Evolutionary conservation across 2,113 vertebrate genomes (phyloP).

Genomic region (Carollia perspicillata): DNA sequence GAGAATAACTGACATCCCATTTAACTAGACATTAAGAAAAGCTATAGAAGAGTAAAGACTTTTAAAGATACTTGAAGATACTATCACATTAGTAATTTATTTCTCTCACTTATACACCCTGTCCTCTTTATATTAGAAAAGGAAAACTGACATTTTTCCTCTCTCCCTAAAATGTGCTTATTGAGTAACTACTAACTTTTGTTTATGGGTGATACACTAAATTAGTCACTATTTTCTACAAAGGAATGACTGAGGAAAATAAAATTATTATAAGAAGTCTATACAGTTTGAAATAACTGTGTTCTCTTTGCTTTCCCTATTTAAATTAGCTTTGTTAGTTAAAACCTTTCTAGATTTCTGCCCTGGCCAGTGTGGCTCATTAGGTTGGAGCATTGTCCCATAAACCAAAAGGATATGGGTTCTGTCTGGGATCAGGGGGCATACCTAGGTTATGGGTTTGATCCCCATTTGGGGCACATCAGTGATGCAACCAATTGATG

Average conservation of each 20-base stretch:
- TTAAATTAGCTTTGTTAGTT: conserved; percentile 5
- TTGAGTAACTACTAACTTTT: conserved; percentile 15
- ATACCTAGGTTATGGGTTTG: too few relatives aligned
- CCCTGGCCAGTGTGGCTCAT: too few relatives aligned
- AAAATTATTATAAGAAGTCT: neutral
- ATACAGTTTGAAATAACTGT: conserved; percentile 7
- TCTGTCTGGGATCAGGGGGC: too few relatives aligned
- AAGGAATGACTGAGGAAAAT: neutral
- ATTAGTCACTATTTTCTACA: neutral
- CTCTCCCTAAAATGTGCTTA: neutral
- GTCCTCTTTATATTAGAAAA: neutral
- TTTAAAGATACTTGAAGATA: neutral
- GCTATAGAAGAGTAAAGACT: neutral
- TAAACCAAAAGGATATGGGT: too few relatives aligned
- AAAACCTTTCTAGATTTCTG: conserved; percentile 11
- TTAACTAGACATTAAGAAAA: neutral
- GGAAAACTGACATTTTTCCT: neutral
- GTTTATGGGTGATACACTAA: neutral
- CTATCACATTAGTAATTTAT: neutral
- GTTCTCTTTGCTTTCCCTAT: neutral
- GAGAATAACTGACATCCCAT: neutral
- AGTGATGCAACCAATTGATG: too few relatives aligned
- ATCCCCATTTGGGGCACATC: too few relatives aligned
- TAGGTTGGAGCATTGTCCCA: too few relatives aligned
- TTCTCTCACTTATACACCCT: neutral